These are phyloP conservation scores for Numida meleagris DNA, from an alignment of 2,113 vertebrate species.

Conservation along the genomic window DNA sequence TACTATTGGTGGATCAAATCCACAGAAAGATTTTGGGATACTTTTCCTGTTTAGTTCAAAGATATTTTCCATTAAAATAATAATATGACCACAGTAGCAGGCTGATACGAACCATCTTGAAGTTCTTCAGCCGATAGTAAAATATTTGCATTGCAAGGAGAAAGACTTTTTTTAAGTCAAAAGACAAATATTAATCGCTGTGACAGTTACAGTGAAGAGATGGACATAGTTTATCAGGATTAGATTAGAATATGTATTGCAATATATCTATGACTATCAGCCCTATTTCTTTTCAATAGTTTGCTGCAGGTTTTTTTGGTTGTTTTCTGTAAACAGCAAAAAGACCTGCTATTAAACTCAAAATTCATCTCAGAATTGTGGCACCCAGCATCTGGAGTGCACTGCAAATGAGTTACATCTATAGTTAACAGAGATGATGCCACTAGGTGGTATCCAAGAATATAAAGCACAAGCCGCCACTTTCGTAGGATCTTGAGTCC, in stretches of 20 bases:
- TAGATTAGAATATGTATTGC: background rate
- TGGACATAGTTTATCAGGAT: background rate
- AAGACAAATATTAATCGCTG: background rate
- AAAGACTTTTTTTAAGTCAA: background rate
- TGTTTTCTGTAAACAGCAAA: background rate
- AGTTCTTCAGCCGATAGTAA: background rate
- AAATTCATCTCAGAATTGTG: accelerated
- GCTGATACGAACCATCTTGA: background rate
- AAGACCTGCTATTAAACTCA: background rate
- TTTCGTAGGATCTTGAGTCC: background rate
- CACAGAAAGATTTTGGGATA: background rate
- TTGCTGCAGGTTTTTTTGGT: background rate
- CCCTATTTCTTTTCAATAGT: background rate
- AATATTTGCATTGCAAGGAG: background rate
- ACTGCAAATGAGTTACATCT: background rate
- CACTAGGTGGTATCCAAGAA: slow-evolving; percentile 70
- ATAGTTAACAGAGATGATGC: background rate
- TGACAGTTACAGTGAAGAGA: accelerated
- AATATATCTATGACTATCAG: background rate
- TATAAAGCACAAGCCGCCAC: background rate
- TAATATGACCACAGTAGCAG: background rate
- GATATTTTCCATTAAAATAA: background rate
- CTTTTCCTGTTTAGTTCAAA: background rate
- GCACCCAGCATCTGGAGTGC: background rate
- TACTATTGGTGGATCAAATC: background rate